phyloP scores from a whole-genome alignment of 1,140 invertebrate species.

The Eriosoma lanigerum region DNA sequence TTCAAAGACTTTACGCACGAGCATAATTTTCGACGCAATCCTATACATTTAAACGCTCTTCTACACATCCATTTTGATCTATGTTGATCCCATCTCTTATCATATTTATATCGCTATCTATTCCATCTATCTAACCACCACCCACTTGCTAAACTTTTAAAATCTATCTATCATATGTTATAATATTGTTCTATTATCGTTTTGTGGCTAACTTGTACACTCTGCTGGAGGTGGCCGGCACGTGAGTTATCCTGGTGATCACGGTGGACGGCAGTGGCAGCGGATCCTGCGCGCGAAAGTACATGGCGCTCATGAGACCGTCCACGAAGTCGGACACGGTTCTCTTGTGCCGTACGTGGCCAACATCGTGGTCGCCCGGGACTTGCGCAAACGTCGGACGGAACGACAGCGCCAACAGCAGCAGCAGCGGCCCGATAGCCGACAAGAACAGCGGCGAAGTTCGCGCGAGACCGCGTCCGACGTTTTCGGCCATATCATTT shows the following conservation, averaged over 20 bases:
- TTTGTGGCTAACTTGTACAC: constrained; percentile 11
- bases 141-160: too few species aligned
- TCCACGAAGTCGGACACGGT: constrained; percentile 37
- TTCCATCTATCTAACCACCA: too few species aligned
- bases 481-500: too few species aligned
- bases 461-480: not conserved
- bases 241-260: constrained; percentile 7
- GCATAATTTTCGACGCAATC: too few species aligned
- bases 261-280: constrained; percentile 27
- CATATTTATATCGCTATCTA: too few species aligned
- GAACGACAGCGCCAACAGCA: not conserved
- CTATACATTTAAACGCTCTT: too few species aligned
- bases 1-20: too few species aligned
- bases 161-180: too few species aligned
- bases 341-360: constrained; percentile 16
- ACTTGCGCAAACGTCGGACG: too few species aligned
- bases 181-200: too few species aligned
- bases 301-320: constrained; percentile 27
- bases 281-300: constrained; percentile 3
- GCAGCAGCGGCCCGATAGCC: not conserved
- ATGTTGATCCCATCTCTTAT: too few species aligned
- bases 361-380: not conserved
- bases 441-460: not conserved
- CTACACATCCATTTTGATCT: too few species aligned
- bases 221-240: not conserved